Base-by-base conservation (phyloP, 2,888 invertebrate genomes). In the Conomelus anceps region DNA sequence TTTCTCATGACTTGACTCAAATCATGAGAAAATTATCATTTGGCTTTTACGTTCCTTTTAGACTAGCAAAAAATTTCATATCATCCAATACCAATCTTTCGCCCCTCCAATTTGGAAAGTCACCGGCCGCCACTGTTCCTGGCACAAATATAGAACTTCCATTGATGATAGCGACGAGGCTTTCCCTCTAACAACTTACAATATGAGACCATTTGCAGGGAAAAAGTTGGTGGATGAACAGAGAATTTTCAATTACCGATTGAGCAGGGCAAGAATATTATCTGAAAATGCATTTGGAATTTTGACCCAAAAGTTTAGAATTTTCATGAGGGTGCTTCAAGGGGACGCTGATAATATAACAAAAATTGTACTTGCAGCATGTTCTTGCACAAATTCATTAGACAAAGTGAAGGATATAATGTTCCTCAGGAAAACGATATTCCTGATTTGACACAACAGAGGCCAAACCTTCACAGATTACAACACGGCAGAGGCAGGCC, bases 231-330 rank as follows among this genome's bases (percentile, higher is more conserved):
- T 9, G 3, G 85, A 85, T 84, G 3, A 84, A 23, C 22, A 90
- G 26, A 85, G 87, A 24, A 88, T 89, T 17, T 90, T 85, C 87
- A 90, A 90, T 22, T 90, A 90, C 84, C 24, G 90, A 22, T 85
- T 90, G 9, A 63, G 85, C 23, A 26, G 90, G 22, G 90, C 90
- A 9, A 23, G 89, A 23, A 84, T 89, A 22, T 22, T 89, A 9
- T 29, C 63, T 63, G 89, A 89, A 90, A 90, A 89, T 88, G 88
- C 84, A 0, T 90, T 90, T 88, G 90, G 89, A 17, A 90, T 90
- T 85, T 23, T 90, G 22, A 84, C 41, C 17, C 22, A 86, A 17
- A 90, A 23, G 23, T 89, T 88, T 84, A 22, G 88, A 4, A 84
- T 89, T 23, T 84, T 89, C 22, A 0, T 23, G 6, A 23, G 85